phyloP scores from a whole-genome alignment of 2,113 vertebrate genomes.

The Hoplias malabaricus region DNA sequence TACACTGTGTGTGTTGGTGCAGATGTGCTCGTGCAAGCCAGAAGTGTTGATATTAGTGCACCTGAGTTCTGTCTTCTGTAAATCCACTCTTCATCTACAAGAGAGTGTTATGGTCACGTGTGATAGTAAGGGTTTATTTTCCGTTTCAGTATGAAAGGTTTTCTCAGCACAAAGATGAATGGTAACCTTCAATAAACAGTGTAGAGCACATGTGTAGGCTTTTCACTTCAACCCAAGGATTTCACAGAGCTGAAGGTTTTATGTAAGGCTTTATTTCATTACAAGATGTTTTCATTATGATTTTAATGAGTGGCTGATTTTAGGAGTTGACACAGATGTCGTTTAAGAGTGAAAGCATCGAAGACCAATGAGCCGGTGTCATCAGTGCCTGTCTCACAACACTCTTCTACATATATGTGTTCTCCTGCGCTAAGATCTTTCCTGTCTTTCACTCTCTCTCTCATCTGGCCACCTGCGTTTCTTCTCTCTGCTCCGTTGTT shows the following conservation, averaged over 20 bases:
- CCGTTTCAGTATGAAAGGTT: constrained; percentile 42
- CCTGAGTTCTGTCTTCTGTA: not conserved
- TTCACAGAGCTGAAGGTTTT: too few relatives aligned
- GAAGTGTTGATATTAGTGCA: not conserved
- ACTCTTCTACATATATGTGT: not conserved
- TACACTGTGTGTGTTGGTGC: not conserved
- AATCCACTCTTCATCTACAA: not conserved
- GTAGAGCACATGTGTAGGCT: not conserved
- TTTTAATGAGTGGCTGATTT: not conserved
- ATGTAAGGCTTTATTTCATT: too few relatives aligned
- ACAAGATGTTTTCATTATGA: too few relatives aligned
- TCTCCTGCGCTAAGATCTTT: constrained; percentile 5
- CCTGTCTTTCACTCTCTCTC: constrained; percentile 34
- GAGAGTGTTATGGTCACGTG: not conserved
- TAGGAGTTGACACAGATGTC: not conserved
- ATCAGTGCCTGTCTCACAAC: not conserved
- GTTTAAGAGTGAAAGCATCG: not conserved
- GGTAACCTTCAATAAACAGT: constrained; percentile 4
- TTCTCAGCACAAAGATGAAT: constrained; percentile 23
- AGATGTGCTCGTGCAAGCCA: not conserved
- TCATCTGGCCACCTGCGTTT: constrained; percentile 1
- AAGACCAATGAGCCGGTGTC: not conserved
- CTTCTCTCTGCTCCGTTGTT: constrained; percentile 47
- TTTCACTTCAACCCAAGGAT: not conserved
- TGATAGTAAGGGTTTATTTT: constrained; percentile 40